Base-by-base conservation (phyloP, 2,113 vertebrate genomes). In the Macrotus californicus region DNA sequence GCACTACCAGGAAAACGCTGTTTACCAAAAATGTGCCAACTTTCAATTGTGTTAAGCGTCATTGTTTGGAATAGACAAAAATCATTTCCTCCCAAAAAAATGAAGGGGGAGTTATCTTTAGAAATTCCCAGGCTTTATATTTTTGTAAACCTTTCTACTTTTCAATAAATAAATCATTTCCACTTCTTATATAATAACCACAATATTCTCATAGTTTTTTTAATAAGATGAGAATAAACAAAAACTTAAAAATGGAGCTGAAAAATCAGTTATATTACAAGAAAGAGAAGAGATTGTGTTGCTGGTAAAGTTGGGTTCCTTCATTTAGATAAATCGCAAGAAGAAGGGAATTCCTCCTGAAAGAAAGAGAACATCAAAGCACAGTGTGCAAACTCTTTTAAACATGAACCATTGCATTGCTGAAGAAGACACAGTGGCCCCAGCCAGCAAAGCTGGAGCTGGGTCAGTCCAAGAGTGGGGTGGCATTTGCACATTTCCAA, bases 61-160 rank as follows among this genome's bases (percentile, higher is more conserved):
- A 98, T 98, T 98, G 98, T 98, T 98, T 96, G 96, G 93, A 96
- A 96, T 94, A 98, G 97, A 96, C 96, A 97, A 66, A 97, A 95
- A 96, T 97, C 97, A 98, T 97, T 98, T 98, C 98, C 98, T 98
- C 89, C 89, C 85, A 69, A 88, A 98, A 97, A 95, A 97, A 86
- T 64, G 89, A 85, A 98, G 93, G 79, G 89, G 94, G 96, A 93
- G 84, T 95, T 97, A 96, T 98, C 97, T 98, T 98, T 97, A 88
- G 94, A 96, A 3, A 66, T 98, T 98, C 98, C 97, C 98, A 98
- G 97, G 96, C 98, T 98, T 95, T 94, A 75, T 87, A 93, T 97
- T 97, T 97, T 97, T 95, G 92, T 90, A 94, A 96, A 92, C 48
- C 84, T 79, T 97, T 91, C 93, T 97, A 95, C 86, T 95, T 94